These are phyloP conservation scores for Orthonychiurus folsomi DNA, from an alignment of 2,888 invertebrate species.

Conservation along the genomic window DNA sequence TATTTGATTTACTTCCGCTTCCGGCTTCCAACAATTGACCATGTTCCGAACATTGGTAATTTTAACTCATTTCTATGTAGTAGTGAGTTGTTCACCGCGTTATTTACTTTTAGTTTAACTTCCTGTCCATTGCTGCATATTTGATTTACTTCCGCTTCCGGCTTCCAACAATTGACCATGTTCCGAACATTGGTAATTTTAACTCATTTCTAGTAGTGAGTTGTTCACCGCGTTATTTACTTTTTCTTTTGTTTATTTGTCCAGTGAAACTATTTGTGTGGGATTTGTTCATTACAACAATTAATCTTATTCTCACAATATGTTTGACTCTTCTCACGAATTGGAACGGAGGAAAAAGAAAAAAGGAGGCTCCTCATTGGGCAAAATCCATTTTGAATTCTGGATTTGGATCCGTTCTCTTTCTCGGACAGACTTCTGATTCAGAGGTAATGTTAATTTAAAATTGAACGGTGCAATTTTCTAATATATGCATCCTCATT, in stretches of 20 bases:
- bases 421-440: not conserved
- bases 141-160: constrained; percentile 52
- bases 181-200: constrained; percentile 29
- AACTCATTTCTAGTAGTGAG: not conserved
- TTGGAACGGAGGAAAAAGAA: not conserved
- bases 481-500: no score
- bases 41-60: constrained; percentile 33
- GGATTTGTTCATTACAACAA: constrained; percentile 31
- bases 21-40: constrained; percentile 33
- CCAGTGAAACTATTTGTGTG: constrained; percentile 34
- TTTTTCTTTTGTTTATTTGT: not conserved
- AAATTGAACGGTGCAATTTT: no score
- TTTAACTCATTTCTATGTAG: not conserved
- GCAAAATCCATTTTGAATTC: constrained; percentile 5
- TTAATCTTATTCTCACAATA: constrained; percentile 11
- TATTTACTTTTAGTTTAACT: constrained; percentile 48
- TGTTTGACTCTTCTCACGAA: not conserved
- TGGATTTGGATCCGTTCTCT: not conserved
- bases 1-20: constrained; percentile 54
- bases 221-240: not conserved
- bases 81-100: not conserved
- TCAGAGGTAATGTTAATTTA: not conserved
- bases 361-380: constrained; percentile 1
- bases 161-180: constrained; percentile 34
- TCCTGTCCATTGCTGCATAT: constrained; percentile 54